These are phyloP conservation scores for Equus quagga DNA, from an alignment of 2,113 vertebrate species.

Conservation along the genomic window DNA sequence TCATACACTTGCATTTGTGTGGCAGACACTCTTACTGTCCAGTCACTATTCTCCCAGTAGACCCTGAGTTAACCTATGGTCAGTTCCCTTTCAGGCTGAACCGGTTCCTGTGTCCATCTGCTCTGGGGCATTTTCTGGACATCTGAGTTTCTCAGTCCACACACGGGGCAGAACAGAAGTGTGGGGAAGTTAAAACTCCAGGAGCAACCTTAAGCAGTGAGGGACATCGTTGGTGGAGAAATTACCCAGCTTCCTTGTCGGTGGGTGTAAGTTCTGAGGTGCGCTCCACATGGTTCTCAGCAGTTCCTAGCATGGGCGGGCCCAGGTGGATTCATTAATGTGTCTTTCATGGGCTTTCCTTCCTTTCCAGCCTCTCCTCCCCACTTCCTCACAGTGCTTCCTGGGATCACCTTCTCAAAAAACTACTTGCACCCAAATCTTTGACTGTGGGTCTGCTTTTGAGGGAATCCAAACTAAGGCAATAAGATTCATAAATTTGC, in stretches of 20 bases:
- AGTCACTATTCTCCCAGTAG: not conserved
- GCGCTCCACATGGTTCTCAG: rapidly evolving
- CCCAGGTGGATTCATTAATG: rapidly evolving
- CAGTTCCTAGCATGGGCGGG: rapidly evolving
- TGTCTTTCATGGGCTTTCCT: not conserved
- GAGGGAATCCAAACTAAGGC: not conserved
- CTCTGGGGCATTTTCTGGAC: not conserved
- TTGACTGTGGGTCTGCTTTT: not conserved
- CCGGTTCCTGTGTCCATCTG: not conserved
- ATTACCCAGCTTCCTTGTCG: not conserved
- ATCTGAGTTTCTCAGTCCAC: not conserved
- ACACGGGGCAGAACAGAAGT: not conserved
- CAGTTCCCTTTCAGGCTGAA: not conserved
- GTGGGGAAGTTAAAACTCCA: not conserved
- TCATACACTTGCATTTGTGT: rapidly evolving
- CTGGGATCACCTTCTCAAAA: not conserved
- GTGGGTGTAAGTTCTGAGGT: rapidly evolving
- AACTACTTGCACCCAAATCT: not conserved
- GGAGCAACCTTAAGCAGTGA: not conserved
- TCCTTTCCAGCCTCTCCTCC: not conserved
- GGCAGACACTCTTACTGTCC: not conserved
- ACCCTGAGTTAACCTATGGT: not conserved
- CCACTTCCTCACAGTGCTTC: not conserved
- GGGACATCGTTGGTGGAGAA: not conserved
- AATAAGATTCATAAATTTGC: not conserved